Evolutionary conservation across 2,888 invertebrate genomes (phyloP).

Genomic region (Lumbricus terrestris): DNA sequence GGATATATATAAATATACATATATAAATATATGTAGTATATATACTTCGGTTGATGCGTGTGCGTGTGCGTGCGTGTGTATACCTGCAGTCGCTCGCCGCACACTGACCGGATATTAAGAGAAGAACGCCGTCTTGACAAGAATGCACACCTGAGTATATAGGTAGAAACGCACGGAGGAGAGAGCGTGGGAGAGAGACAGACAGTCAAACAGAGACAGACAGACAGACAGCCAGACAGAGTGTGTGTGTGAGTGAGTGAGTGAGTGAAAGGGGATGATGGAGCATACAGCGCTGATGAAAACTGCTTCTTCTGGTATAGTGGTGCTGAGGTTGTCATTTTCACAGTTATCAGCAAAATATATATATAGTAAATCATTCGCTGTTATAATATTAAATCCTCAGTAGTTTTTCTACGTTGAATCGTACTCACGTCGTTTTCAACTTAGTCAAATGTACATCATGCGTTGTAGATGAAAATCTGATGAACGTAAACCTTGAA

Average conservation of each 20-base stretch:
- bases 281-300: neutral
- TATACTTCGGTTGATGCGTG: too few relatives aligned
- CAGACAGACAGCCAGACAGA: too few relatives aligned
- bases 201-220: too few relatives aligned
- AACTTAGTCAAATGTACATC: neutral
- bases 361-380: neutral
- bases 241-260: neutral
- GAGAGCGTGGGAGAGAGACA: neutral
- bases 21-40: too few relatives aligned
- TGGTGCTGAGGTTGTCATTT: neutral
- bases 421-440: neutral
- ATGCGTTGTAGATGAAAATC: neutral
- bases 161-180: neutral
- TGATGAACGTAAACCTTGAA: neutral
- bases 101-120: slow-evolving; percentile 14
- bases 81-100: neutral
- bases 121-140: slow-evolving; percentile 5
- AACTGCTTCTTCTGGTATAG: neutral
- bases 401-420: neutral
- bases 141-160: slow-evolving; percentile 14
- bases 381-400: too few relatives aligned
- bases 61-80: neutral
- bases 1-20: too few relatives aligned
- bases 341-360: neutral
- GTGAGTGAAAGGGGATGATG: neutral